A percentile compares a stretch with the other conserved stretches of the same genome.
Evolutionary conservation across 1,140 invertebrate genomes (phyloP).

Genomic region (Saccostrea echinata): DNA sequence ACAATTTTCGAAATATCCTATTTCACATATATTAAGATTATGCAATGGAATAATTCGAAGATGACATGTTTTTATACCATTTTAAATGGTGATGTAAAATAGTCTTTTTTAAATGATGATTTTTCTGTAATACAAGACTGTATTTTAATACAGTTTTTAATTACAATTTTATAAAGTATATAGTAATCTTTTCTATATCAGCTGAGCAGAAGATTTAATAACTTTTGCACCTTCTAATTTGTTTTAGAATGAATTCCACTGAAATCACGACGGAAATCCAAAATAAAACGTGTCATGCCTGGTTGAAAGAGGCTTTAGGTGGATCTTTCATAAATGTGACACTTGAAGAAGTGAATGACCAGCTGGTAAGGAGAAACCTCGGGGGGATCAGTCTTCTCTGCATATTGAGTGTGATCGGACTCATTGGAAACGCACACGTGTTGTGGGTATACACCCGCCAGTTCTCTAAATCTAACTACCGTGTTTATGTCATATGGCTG

Average conservation of each 20-base stretch:
- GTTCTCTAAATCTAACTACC: slow-evolving; percentile 57
- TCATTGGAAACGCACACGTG: slow-evolving; percentile 56
- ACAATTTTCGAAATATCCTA: too few relatives aligned
- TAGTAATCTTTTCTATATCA: too few relatives aligned
- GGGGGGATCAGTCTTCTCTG: slow-evolving; percentile 51
- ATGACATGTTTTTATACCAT: too few relatives aligned
- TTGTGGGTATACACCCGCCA: slow-evolving; percentile 50
- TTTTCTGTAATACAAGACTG: too few relatives aligned
- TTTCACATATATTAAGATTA: too few relatives aligned
- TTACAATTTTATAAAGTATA: too few relatives aligned
- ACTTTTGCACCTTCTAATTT: neutral
- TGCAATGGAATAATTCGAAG: too few relatives aligned
- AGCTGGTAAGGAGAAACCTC: slow-evolving; percentile 52
- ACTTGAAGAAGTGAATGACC: slow-evolving; percentile 47
- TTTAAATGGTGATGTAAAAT: too few relatives aligned
- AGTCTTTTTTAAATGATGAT: too few relatives aligned
- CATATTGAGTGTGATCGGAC: slow-evolving; percentile 39
- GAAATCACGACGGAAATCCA: neutral
- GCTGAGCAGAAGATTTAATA: too few relatives aligned
- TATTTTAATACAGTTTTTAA: too few relatives aligned
- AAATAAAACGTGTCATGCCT: slow-evolving; percentile 49
- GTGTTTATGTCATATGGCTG: slow-evolving; percentile 61
- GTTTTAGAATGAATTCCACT: neutral
- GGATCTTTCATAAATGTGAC: slow-evolving; percentile 44
- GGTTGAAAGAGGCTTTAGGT: slow-evolving; percentile 47